A percentile compares a stretch with the other conserved stretches of the same genome.
Evolutionary conservation across 2,888 invertebrate species (phyloP).

Genomic region (Pantelozetes paolii): DNA sequence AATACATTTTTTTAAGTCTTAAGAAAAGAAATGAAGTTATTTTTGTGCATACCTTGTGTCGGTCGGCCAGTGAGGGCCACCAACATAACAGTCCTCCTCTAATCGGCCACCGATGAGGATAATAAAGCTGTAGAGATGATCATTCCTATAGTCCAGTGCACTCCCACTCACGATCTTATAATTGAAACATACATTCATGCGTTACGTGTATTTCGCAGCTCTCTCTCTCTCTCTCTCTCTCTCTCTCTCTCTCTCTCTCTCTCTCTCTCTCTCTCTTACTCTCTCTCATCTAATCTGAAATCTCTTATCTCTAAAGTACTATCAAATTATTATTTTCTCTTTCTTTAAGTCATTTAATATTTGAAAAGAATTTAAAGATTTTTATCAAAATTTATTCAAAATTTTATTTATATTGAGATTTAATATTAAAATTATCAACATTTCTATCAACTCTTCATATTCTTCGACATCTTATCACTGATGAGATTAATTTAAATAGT

Average conservation of each 20-base stretch:
- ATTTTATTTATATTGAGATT: no score
- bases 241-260: no score
- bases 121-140: background rate
- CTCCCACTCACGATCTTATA: constrained; percentile 29
- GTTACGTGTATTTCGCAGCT: background rate
- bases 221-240: background rate
- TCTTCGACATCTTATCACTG: no score
- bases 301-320: background rate
- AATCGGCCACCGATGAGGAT: constrained; percentile 9
- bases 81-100: background rate
- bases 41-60: constrained; percentile 12
- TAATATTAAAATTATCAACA: no score
- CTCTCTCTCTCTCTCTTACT: no score
- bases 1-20: background rate
- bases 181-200: constrained; percentile 14
- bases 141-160: background rate
- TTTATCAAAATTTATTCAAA: background rate
- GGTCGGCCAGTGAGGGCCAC: background rate
- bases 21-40: constrained; percentile 5
- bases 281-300: background rate
- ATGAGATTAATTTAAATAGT: no score
- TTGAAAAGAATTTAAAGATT: background rate
- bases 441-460: no score
- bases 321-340: background rate
- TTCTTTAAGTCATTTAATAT: background rate